Evolutionary conservation across 2,888 invertebrate genomes (phyloP), one percentile per base, ranked within the genome.

Genomic region (Melanargia galathea): DNA sequence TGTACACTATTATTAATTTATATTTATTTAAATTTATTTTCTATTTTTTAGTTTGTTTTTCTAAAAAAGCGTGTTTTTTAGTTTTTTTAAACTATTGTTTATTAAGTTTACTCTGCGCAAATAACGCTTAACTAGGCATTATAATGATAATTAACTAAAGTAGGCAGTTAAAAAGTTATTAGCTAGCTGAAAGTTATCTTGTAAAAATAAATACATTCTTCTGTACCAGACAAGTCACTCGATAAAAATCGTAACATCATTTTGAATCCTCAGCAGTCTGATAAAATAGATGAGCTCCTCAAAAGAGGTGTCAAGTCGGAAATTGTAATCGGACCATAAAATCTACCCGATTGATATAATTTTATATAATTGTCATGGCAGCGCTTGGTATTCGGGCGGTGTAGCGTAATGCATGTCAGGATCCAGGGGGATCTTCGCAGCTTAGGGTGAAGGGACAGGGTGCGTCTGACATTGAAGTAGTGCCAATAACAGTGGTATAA

Each of bases 401-500:
- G 86, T 86, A 78, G 78, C 77, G 83, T 87, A 88, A 89, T 88
- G 87, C 85, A 83, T 87, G 88, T 85, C 73, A 79, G 84, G 82
- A 77, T 79, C 73, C 70, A 70, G 76, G 78, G 82, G 82, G 78
- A 80, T 78, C 80, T 72, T 73, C 70, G 75, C 81, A 81, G 84
- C 79, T 82, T 80, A 79, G 78, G 78, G 84, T 82, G 80, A 82
- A 81, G 80, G 85, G 86, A 62, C 87, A 87, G 92, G 92, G 91
- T 92, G 92, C 90, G 91, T 79, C 86, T 92, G 92, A 92, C 92
- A 92, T 90, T 92, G 92, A 92, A 92, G 92, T 91, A 92, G 92
- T 92, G 92, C 88, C 92, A 91, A 92, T 92, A 92, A 92, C 89
- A 81, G 87, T 83, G 90, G 91, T 88, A 92, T 90, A 92, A 92